Percentiles rank a stretch among this genome's conserved stretches.
Conservation (phyloP, 2,888 invertebrate species). For the Sussaba pulchella region DNA sequence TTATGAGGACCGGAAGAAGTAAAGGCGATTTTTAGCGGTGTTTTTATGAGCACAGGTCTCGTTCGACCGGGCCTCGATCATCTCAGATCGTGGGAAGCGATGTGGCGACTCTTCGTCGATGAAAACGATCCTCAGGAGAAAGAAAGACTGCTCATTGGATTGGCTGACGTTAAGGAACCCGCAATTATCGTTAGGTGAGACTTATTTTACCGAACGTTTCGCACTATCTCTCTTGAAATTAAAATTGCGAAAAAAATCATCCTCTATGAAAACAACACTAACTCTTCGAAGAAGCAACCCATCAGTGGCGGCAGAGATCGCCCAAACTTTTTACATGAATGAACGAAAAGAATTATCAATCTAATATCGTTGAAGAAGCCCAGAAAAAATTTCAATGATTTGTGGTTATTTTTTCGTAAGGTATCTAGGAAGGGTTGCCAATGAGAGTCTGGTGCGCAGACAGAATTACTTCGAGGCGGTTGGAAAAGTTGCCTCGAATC, state of each 20-base stretch:
- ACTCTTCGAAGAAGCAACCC: too few species aligned
- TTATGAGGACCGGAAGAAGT: too few species aligned
- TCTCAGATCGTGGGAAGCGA: constrained; percentile 59
- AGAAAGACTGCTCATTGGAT: constrained; percentile 69
- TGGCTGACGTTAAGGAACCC: constrained; percentile 67
- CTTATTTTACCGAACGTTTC: neutral
- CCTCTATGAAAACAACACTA: too few species aligned
- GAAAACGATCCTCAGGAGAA: constrained; percentile 70
- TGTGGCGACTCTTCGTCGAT: constrained; percentile 64
- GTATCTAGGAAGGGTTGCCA: constrained; percentile 64
- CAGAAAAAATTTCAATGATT: neutral
- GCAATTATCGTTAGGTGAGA: constrained; percentile 67
- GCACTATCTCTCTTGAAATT: too few species aligned
- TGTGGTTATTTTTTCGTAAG: constrained; percentile 43
- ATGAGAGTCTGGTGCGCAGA: constrained; percentile 69
- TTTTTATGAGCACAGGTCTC: constrained; percentile 38
- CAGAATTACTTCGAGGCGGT: constrained; percentile 69
- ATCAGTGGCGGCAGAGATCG: too few species aligned
- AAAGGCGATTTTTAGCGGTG: too few species aligned
- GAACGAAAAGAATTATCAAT: too few species aligned
- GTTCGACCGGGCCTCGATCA: constrained; percentile 46
- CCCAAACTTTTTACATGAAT: too few species aligned
- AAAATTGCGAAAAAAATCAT: too few species aligned
- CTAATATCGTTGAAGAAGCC: neutral
- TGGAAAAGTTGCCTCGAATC: constrained; percentile 69